Conservation (phyloP, 2,113 vertebrate species). For the Tragelaphus imberbis region DNA sequence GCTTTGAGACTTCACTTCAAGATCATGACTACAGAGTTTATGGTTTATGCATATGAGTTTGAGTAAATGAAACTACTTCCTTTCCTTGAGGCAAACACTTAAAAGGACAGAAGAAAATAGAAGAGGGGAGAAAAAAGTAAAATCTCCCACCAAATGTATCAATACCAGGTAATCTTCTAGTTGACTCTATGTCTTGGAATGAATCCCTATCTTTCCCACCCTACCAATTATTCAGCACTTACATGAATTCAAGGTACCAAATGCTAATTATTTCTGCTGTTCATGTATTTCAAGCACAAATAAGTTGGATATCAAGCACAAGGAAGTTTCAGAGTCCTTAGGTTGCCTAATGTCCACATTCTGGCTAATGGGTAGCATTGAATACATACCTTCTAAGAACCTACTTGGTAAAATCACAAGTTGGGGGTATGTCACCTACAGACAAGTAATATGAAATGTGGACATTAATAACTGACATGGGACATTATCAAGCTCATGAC, state of each 20-base stretch:
- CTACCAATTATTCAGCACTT: not conserved
- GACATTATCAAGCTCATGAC: not conserved
- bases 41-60: constrained; percentile 51
- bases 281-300: not conserved
- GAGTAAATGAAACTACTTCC: constrained; percentile 41
- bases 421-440: not conserved
- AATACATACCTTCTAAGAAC: constrained; percentile 17
- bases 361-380: not conserved
- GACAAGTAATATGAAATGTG: not conserved
- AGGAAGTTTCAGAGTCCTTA: not conserved
- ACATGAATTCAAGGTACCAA: not conserved
- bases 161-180: not conserved
- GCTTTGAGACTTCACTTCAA: constrained; percentile 65
- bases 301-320: constrained; percentile 1
- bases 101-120: constrained; percentile 36
- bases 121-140: not conserved
- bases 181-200: not conserved
- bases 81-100: constrained; percentile 45
- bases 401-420: not conserved
- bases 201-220: not conserved
- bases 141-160: not conserved
- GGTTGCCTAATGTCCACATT: not conserved
- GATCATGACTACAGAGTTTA: constrained; percentile 61
- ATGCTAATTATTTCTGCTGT: not conserved
- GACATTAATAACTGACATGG: not conserved